Conservation (phyloP, 2,888 invertebrate genomes). For the Drosophila niveifrons region DNA sequence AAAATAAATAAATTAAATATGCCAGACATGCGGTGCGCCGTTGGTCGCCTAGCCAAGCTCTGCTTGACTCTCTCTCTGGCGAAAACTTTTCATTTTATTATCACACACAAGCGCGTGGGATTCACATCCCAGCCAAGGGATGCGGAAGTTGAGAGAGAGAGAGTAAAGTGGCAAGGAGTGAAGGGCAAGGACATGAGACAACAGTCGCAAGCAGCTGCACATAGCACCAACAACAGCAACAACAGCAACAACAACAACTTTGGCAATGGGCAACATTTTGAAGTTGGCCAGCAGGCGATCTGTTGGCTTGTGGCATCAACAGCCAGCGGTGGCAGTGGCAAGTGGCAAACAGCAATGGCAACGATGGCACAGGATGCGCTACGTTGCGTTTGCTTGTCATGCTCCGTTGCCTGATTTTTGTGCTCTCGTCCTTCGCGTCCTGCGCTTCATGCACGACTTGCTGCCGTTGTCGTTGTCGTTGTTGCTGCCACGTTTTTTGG, state of each 20-base stretch:
- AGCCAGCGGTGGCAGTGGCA: conserved; percentile 38
- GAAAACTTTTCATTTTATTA: conserved; percentile 78
- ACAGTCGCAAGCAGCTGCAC: conserved; percentile 33
- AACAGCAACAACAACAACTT: conserved; percentile 29
- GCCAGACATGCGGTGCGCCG: conserved; percentile 82
- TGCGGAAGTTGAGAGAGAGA: too few species aligned
- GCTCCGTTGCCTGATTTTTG: conserved; percentile 78
- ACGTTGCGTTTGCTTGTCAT: conserved; percentile 81
- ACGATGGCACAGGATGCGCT: conserved; percentile 72
- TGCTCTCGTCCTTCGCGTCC: conserved; percentile 41
- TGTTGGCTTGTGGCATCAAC: conserved; percentile 48
- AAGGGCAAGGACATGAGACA: conserved; percentile 11
- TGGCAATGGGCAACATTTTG: conserved; percentile 57
- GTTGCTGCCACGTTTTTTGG: conserved; percentile 36
- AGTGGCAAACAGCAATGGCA: conserved; percentile 25
- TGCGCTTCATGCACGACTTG: conserved; percentile 77
- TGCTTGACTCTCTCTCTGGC: conserved; percentile 48
- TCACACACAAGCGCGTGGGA: conserved; percentile 71
- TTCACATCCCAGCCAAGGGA: conserved; percentile 32
- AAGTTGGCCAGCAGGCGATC: conserved; percentile 62
- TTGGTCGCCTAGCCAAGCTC: conserved; percentile 59
- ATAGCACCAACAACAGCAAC: conserved; percentile 19
- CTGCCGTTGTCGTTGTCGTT: conserved; percentile 26
- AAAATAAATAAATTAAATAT: conserved; percentile 84
- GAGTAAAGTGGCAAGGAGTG: too few species aligned